Evolutionary conservation across 2,888 invertebrate species (phyloP).

Genomic region (Dioctria rufipes): DNA sequence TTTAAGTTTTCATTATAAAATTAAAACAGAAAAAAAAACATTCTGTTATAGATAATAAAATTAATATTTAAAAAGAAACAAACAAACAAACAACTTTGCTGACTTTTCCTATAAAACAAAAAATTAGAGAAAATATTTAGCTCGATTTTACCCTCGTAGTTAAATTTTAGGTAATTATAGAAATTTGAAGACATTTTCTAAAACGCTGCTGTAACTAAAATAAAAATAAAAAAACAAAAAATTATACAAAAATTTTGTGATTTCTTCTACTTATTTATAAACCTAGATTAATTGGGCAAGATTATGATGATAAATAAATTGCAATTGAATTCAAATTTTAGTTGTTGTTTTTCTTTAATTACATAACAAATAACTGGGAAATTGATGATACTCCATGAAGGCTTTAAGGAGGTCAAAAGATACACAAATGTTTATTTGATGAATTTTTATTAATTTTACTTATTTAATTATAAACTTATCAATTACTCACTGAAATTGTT

Average conservation of each 20-base stretch:
- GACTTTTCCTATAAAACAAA: not conserved
- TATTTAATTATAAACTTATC: too few relatives aligned
- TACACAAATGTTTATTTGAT: too few relatives aligned
- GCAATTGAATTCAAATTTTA: constrained; percentile 28
- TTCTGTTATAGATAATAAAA: not conserved
- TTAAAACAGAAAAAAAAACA: constrained; percentile 14
- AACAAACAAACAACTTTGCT: not conserved
- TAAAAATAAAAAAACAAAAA: too few relatives aligned
- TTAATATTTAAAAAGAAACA: not conserved
- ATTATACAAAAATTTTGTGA: constrained; percentile 27
- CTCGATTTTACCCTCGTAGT: constrained; percentile 44
- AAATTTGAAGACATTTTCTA: constrained; percentile 37
- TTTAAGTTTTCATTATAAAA: constrained; percentile 17
- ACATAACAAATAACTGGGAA: too few relatives aligned
- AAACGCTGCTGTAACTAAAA: constrained; percentile 5
- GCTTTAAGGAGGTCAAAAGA: too few relatives aligned
- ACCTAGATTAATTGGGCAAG: constrained; percentile 15
- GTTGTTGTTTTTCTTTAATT: not conserved
- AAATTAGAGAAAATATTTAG: constrained; percentile 24
- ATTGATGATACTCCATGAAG: too few relatives aligned
- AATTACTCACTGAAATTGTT: too few relatives aligned
- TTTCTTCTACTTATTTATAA: constrained; percentile 15
- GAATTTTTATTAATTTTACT: too few relatives aligned
- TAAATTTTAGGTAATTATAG: not conserved
- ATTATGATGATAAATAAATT: constrained; percentile 30